A percentile compares a stretch with the other conserved stretches of the same genome.
Evolutionary conservation across 2,113 vertebrate genomes (phyloP).

Genomic region (Thalassoma bifasciatum): DNA sequence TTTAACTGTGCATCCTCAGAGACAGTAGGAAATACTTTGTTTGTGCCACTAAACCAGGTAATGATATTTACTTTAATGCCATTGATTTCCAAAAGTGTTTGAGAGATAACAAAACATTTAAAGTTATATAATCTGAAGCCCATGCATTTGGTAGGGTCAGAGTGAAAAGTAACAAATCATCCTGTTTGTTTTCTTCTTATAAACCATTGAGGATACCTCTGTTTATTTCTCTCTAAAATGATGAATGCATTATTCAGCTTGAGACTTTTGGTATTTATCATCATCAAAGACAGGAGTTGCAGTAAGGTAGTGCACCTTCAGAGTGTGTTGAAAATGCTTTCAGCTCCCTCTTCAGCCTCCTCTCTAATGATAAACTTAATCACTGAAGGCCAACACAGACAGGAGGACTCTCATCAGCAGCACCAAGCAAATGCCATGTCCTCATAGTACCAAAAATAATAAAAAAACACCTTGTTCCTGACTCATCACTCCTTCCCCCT

Average conservation of each 20-base stretch:
- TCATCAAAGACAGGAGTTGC: slow-evolving; percentile 25
- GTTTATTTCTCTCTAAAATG: neutral
- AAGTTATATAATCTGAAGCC: slow-evolving; percentile 10
- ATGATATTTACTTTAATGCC: slow-evolving; percentile 38
- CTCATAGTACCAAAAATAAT: slow-evolving; percentile 66
- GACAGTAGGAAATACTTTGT: slow-evolving; percentile 63
- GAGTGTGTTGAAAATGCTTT: slow-evolving; percentile 23
- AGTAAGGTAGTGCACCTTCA: neutral
- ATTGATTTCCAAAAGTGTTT: slow-evolving; percentile 32
- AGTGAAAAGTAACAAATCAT: neutral
- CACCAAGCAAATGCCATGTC: slow-evolving; percentile 57
- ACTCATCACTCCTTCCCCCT: slow-evolving; percentile 53
- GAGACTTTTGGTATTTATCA: slow-evolving; percentile 40
- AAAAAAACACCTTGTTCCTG: slow-evolving; percentile 61
- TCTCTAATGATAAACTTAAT: slow-evolving; percentile 45
- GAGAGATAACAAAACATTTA: slow-evolving; percentile 15
- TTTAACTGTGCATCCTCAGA: slow-evolving; percentile 49
- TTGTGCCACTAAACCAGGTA: slow-evolving; percentile 56
- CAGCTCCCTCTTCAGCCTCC: slow-evolving; percentile 14
- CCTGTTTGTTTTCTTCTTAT: neutral
- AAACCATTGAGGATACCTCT: neutral
- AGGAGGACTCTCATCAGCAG: neutral
- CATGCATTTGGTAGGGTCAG: neutral
- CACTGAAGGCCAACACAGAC: slow-evolving; percentile 31
- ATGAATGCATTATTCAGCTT: slow-evolving; percentile 44